phyloP scores from a whole-genome alignment of 2,113 vertebrate species.

The Cettia cetti region DNA sequence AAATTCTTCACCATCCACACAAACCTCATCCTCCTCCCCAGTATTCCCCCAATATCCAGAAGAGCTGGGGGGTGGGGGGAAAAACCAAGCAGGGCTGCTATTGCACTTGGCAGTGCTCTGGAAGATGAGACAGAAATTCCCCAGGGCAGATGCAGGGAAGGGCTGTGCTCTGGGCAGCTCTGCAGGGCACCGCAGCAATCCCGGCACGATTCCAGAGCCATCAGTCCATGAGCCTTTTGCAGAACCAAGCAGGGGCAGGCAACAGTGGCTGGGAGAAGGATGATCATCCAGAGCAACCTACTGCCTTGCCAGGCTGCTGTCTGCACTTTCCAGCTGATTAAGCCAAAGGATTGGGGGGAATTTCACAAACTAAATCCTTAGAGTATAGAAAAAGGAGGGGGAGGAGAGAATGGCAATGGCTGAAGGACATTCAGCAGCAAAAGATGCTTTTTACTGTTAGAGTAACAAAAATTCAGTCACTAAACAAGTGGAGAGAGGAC shows the following conservation, averaged over 20 bases:
- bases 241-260: neutral
- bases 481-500: constrained; percentile 5
- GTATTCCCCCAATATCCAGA: neutral
- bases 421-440: neutral
- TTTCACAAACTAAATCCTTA: neutral
- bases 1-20: neutral
- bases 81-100: neutral
- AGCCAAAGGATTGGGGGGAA: neutral
- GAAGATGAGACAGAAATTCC: neutral
- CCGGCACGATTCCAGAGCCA: neutral
- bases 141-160: neutral
- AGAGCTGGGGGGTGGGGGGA: neutral
- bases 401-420: neutral
- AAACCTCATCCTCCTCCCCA: neutral
- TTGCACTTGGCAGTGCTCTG: neutral
- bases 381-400: neutral
- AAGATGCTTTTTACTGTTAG: neutral
- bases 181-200: neutral
- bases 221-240: rapidly evolving
- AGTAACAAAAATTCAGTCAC: neutral
- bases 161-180: neutral
- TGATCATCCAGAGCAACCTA: neutral
- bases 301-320: neutral
- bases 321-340: neutral
- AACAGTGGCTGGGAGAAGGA: neutral